Evolutionary conservation across 1,140 invertebrate species (phyloP), one percentile per base, ranked within the genome.

Genomic region (Sycophila sp.): DNA sequence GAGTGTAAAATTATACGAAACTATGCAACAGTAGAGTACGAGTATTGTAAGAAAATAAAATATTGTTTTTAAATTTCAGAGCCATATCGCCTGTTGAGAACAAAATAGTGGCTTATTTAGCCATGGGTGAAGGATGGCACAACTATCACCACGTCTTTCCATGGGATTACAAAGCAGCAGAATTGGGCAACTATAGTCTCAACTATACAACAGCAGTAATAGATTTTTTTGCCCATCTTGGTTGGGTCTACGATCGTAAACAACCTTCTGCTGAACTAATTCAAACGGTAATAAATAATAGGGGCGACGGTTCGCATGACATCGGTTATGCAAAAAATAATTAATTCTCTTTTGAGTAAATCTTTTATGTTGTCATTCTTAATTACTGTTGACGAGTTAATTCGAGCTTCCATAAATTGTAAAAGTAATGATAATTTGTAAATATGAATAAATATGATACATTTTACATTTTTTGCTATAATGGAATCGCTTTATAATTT

Each of bases 111-210:
- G 70, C 81, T 0, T 32, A 82, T 5, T 0, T 78, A 0, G 74
- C 84, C 0, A 36, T 76, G 36, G 87, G 87, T 0, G 87, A 88
- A 81, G 90, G 90, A 28, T 95, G 92, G 89, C 94, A 96, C 81
- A 96, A 96, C 85, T 97, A 95, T 84, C 95, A 97, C 77, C 95
- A 96, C 82, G 91, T 90, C 0, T 96, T 96, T 81, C 95, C 95
- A 0, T 89, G 91, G 80, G 91, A 95, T 76, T 93, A 96, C 82
- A 90, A 92, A 73, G 90, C 93, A 17, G 87, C 92, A 0, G 92
- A 94, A 80, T 77, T 92, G 0, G 87, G 87, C 0, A 68, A 79
- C 47, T 87, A 88, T 49, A 69, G 76, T 15, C 49, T 89, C 1
- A 91, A 91, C 68, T 3, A 82, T 0, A 94, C 92, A 1, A 92